Percentiles rank a stretch among this genome's conserved stretches.
Evolutionary conservation across 2,113 vertebrate species (phyloP).

Genomic region (Limanda limanda): DNA sequence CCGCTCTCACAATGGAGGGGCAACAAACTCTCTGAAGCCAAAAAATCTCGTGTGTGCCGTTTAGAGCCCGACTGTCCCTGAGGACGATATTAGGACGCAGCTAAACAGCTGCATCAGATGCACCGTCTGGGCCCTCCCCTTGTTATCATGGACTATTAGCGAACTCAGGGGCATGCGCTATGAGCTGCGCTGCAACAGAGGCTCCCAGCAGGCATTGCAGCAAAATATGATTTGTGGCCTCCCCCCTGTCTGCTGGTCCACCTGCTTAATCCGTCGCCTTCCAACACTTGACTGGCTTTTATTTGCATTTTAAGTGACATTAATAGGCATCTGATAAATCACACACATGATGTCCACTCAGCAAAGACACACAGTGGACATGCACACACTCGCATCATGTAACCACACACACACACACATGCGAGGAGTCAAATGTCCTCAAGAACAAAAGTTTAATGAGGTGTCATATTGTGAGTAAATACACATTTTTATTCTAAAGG

Average conservation of each 20-base stretch:
- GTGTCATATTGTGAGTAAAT: conserved; percentile 34
- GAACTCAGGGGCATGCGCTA: conserved; percentile 46
- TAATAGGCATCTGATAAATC: conserved; percentile 74
- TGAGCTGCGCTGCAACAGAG: conserved; percentile 53
- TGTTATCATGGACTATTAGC: conserved; percentile 72
- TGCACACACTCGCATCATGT: not conserved
- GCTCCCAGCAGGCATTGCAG: conserved; percentile 73
- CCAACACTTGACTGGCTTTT: conserved; percentile 72
- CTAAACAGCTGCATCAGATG: conserved; percentile 75
- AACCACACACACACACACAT: not conserved
- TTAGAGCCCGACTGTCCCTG: conserved; percentile 64
- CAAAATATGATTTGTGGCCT: conserved; percentile 71
- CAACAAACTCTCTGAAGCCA: conserved; percentile 43
- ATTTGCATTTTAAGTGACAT: conserved; percentile 80
- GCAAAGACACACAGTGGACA: conserved; percentile 47
- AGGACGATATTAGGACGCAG: conserved; percentile 68
- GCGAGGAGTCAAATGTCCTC: not conserved
- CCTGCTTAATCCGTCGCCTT: conserved; percentile 62
- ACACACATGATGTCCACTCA: conserved; percentile 54
- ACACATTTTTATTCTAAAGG: conserved; percentile 23
- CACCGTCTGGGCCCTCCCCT: conserved; percentile 61
- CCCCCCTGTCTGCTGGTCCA: conserved; percentile 56
- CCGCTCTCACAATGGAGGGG: conserved; percentile 46
- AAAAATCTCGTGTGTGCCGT: conserved; percentile 58
- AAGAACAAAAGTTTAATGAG: conserved; percentile 13